Percentiles rank a stretch among this genome's conserved stretches.
These are phyloP conservation scores for Steinernema hermaphroditum DNA, from an alignment of 2,888 invertebrate genomes.

Conservation along the genomic window DNA sequence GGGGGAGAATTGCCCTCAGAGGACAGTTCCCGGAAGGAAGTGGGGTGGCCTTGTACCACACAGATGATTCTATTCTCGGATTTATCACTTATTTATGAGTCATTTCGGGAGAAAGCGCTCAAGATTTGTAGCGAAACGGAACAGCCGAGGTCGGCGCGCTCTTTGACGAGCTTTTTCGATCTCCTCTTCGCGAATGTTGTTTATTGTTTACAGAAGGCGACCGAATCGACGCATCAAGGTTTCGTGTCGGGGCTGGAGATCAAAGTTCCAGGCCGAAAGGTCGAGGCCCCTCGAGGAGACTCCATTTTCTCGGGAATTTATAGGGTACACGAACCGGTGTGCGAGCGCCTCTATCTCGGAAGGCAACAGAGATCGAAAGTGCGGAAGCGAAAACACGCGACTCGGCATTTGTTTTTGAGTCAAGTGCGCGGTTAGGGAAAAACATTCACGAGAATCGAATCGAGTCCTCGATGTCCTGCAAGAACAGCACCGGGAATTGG, in stretches of 20 bases:
- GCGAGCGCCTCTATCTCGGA: too few species aligned
- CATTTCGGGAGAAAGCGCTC: conserved; percentile 10
- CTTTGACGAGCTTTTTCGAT: conserved; percentile 1
- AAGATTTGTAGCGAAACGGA: neutral
- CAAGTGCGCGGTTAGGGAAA: neutral
- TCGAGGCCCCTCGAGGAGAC: too few species aligned
- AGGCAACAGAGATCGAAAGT: neutral
- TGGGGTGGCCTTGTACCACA: neutral
- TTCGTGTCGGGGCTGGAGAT: too few species aligned
- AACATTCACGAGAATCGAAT: neutral
- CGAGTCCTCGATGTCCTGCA: neutral
- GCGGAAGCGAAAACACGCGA: neutral
- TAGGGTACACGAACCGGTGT: too few species aligned
- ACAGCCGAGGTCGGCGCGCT: neutral
- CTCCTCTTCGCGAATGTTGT: neutral
- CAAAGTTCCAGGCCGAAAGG: too few species aligned
- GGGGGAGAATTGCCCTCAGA: neutral
- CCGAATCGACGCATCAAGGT: neutral
- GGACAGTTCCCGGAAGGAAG: conserved; percentile 9
- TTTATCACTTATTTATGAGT: conserved; percentile 25
- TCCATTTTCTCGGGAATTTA: too few species aligned
- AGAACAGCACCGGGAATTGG: neutral
- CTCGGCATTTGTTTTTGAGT: neutral
- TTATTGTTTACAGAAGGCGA: neutral
- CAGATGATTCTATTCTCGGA: neutral